Percentiles rank a stretch among this genome's conserved stretches.
Evolutionary conservation across 2,113 vertebrate genomes (phyloP).

Genomic region (Pelobates fuscus): DNA sequence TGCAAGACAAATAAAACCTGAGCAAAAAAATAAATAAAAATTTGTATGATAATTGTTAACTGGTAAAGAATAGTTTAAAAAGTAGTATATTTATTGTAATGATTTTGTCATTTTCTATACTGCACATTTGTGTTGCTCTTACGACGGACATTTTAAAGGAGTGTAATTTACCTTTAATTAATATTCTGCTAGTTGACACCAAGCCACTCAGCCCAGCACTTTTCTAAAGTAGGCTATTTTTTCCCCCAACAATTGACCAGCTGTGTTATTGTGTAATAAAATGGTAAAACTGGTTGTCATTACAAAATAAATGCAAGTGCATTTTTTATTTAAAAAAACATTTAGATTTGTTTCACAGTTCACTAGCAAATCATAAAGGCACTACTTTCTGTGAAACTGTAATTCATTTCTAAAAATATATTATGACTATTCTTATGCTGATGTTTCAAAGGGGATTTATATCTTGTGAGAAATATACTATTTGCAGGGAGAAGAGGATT

Average conservation of each 20-base stretch:
- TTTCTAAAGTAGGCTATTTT: neutral
- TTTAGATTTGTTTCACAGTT: neutral
- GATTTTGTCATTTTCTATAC: too few species aligned
- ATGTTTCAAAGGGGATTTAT: neutral
- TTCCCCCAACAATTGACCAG: neutral
- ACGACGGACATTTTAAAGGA: too few species aligned
- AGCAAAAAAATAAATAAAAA: too few species aligned
- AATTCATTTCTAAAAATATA: neutral
- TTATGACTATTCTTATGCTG: neutral
- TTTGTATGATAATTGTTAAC: too few species aligned
- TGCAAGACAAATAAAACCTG: too few species aligned
- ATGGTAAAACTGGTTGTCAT: neutral
- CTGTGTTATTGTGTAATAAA: neutral
- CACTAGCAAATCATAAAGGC: neutral
- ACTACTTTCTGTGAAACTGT: neutral
- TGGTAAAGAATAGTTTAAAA: too few species aligned
- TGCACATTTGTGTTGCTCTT: too few species aligned
- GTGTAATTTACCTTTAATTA: neutral
- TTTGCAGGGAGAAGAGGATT: neutral
- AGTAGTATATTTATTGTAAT: too few species aligned
- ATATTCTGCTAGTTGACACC: neutral
- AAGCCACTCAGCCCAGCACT: neutral
- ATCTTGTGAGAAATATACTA: neutral
- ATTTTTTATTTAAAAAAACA: neutral
- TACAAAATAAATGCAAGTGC: neutral